Conservation (phyloP, 2,888 invertebrate genomes). For the Rhingia campestris region DNA sequence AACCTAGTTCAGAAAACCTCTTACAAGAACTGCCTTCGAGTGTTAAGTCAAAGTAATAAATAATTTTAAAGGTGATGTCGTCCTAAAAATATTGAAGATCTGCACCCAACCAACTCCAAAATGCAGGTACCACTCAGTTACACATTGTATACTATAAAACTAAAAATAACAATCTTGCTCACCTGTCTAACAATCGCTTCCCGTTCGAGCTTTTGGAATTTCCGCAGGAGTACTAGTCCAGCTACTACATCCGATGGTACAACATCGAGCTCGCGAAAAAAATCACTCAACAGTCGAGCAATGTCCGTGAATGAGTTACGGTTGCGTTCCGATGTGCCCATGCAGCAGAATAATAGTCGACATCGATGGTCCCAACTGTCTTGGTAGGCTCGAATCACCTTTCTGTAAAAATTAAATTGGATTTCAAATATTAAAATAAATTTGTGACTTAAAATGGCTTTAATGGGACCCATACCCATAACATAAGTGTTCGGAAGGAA, state of each 20-base stretch:
- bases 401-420: conserved; percentile 84
- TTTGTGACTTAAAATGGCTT: too few species aligned
- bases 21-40: too few species aligned
- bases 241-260: conserved; percentile 94
- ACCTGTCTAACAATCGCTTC: conserved; percentile 89
- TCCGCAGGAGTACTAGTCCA: conserved; percentile 90
- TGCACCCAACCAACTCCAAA: too few species aligned
- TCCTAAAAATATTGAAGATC: too few species aligned
- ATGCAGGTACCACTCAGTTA: too few species aligned
- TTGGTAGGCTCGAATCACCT: conserved; percentile 93
- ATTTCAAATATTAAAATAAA: background rate
- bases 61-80: too few species aligned
- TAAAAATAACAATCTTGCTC: conserved; percentile 54
- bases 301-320: conserved; percentile 93
- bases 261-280: conserved; percentile 93
- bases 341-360: conserved; percentile 91
- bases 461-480: too few species aligned
- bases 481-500: too few species aligned
- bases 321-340: conserved; percentile 89
- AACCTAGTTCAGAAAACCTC: too few species aligned
- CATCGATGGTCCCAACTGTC: conserved; percentile 94
- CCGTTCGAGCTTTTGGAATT: conserved; percentile 91
- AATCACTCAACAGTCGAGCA: conserved; percentile 91
- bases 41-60: too few species aligned
- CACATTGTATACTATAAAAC: background rate